Evolutionary conservation across 2,888 invertebrate genomes (phyloP), one percentile per base, ranked within the genome.

Genomic region (Gryllus longicercus): DNA sequence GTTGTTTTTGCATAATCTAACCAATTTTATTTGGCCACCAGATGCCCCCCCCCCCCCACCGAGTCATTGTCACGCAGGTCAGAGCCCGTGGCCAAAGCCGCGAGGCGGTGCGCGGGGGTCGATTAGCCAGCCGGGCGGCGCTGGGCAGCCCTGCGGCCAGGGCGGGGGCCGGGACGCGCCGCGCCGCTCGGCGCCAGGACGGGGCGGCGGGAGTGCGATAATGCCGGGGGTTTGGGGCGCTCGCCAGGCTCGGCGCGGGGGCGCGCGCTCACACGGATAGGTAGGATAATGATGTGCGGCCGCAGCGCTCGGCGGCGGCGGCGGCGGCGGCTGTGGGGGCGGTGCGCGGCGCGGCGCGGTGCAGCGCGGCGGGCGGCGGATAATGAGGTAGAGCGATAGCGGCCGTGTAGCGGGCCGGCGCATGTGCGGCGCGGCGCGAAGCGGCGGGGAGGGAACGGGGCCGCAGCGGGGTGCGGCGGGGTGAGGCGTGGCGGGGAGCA

Each of bases 381-480:
- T 63, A 63, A 63, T 63, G 63, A 63, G 63, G 63, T 63, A 63
- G 63, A 63, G 63, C 63, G 63, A 63, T 63, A 63, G 63, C n/a
- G 63, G 63, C 63, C 63, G 63, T 63, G 63, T 63, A 63, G 63
- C 63, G 63, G 63, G 16, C 63, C 16, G 63, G 63, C 63, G 63
- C 63, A 63, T 63, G 74, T 12, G 78, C 74, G 50, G 50, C 74
- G 74, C 74, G 78, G 74, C 74, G 50, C 23, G 50, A 25, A 23
- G 50, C 12, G 63, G 38, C 51, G 38, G 78, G 25, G 51, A 5
- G 25, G n/a, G 75, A 25, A 18, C 18, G 78, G 63, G 16, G 63
- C 38, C 38, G 38, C 25, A 25, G 25, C 25, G 25, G 25, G 25
- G 25, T 2, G 25, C 25, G 25, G 25, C 25, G 25, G 2, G 25